Evolutionary conservation across 2,888 invertebrate genomes (phyloP).

Genomic region (Serripes groenlandicus): DNA sequence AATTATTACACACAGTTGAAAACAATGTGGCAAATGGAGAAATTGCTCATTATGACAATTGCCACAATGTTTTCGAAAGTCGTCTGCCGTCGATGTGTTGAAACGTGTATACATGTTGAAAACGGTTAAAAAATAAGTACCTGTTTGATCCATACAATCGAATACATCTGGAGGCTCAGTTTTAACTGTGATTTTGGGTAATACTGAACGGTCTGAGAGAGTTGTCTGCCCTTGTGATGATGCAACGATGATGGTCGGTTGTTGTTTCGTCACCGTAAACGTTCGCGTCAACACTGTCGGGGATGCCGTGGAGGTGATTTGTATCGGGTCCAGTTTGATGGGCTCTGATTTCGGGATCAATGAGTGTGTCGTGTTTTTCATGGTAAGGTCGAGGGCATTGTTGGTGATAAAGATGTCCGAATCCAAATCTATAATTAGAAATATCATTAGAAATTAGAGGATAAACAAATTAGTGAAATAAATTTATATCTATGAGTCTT

Average conservation of each 20-base stretch:
- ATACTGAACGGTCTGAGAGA: conserved; percentile 64
- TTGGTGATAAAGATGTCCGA: conserved; percentile 93
- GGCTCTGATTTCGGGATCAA: conserved; percentile 76
- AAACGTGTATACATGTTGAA: too few species aligned
- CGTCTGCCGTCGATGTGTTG: not conserved
- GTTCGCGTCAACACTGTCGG: conserved; percentile 69
- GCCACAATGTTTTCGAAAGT: too few species aligned
- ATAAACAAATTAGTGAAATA: too few species aligned
- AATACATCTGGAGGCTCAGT: conserved; percentile 88
- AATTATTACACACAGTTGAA: too few species aligned
- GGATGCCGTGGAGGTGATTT: conserved; percentile 67
- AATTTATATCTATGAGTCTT: too few species aligned
- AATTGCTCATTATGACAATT: too few species aligned
- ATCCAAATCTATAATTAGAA: conserved; percentile 91
- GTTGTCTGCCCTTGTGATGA: conserved; percentile 58
- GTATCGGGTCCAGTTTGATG: conserved; percentile 69
- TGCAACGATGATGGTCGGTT: conserved; percentile 87
- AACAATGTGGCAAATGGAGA: too few species aligned
- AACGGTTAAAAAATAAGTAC: conserved; percentile 5
- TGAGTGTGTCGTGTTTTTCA: conserved; percentile 86
- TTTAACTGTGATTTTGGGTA: conserved; percentile 92
- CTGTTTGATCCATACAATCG: conserved; percentile 72
- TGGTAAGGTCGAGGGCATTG: conserved; percentile 89
- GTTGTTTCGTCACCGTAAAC: conserved; percentile 83
- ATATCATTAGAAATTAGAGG: too few species aligned